Base-by-base conservation (phyloP, 2,888 invertebrate genomes). In the Andrena trimmerana region DNA sequence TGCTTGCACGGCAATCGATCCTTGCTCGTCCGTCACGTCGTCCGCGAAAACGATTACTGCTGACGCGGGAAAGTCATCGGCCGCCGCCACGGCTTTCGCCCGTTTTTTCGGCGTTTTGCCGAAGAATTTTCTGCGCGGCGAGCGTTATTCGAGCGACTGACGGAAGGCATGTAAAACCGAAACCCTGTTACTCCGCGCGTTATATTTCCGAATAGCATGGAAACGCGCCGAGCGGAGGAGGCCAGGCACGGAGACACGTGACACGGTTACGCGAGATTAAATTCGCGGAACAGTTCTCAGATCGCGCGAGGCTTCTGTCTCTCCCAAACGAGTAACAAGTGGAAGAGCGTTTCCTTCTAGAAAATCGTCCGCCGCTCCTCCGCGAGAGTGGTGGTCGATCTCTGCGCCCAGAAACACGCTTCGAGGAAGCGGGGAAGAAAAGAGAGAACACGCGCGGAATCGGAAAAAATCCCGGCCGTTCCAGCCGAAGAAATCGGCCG, bases 1-100 rank as follows among this genome's bases (percentile, higher is more conserved):
- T 66, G 87, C 87, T 78, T 60, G 78, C 76, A 66, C 65, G 72
- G 81, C 81, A 63, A 86, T 86, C 69, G 84, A 84, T 78, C 66
- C 33, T n/a, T 62, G 54, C 78, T 70, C 52, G 73, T 68, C 54
- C 52, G 62, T 78, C 71, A 78, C 78, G 63, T 68, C 42, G 75
- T 27, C 8, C 42, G 29, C 50, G 70, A 31, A 66, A 70, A 20
- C 33, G n/a, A 63, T 67, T 71, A 60, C 48, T 31, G 80, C 80
- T 81, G 80, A 81, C 78, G 62, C 33, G 79, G 31, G 36, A 48
- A 70, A 67, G 80, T 81, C 80, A 72, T 79, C 80, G 80, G 10
- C 70, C 71, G 67, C 36, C 50, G n/a, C 10, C 16, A 2, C 27
- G 4, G 20, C 36, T 16, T 20, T 16, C 33, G n/a, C 0, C 16